Percentiles rank a stretch among this genome's conserved stretches.
Conservation (phyloP, 2,113 vertebrate species). For the Ceyx cyanopectus region DNA sequence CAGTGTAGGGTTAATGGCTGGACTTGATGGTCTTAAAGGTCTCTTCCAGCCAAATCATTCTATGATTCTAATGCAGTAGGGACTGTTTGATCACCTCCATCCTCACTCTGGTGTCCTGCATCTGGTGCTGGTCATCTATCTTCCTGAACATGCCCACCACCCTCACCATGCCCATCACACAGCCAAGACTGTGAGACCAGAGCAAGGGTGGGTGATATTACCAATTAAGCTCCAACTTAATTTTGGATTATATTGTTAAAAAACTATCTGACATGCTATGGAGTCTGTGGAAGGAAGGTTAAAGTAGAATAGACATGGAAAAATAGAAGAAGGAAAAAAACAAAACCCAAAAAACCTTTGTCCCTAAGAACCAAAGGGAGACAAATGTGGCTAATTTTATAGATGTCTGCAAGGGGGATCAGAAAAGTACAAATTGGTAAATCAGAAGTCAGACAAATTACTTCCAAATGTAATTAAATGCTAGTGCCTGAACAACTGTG, state of each 20-base stretch:
- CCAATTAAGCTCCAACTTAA: neutral
- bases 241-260: neutral
- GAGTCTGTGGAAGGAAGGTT: neutral
- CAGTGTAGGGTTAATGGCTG: too few relatives aligned
- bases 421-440: neutral
- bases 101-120: accelerated
- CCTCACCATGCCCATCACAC: too few relatives aligned
- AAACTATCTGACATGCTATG: neutral
- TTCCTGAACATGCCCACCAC: neutral
- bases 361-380: neutral
- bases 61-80: neutral
- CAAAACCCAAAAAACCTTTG: neutral
- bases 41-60: too few relatives aligned
- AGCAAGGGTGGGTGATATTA: neutral
- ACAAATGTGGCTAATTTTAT: neutral
- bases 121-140: accelerated
- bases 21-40: too few relatives aligned
- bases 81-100: neutral
- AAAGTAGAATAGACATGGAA: neutral
- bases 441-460: slow-evolving; percentile 5
- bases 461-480: slow-evolving; percentile 29
- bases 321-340: neutral
- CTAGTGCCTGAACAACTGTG: neutral
- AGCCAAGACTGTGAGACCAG: neutral
- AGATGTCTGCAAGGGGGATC: neutral